phyloP scores from a whole-genome alignment of 2,888 invertebrate species.

The Pristionchus arcanus region DNA sequence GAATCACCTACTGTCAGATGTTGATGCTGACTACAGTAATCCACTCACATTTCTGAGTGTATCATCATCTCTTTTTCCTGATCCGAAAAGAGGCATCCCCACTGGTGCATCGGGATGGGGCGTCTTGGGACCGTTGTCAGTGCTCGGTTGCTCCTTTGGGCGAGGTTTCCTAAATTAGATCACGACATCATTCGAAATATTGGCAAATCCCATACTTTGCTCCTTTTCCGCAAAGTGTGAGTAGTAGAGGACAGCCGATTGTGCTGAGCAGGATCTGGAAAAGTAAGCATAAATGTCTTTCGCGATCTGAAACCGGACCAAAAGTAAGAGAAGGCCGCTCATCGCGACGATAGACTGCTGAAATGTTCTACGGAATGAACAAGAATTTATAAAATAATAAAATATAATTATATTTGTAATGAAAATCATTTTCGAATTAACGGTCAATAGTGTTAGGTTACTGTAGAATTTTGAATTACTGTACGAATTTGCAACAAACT shows the following conservation, averaged over 20 bases:
- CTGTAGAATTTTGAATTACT: background rate
- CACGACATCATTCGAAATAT: background rate
- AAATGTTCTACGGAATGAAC: background rate
- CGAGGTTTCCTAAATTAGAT: background rate
- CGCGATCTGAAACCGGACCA: background rate
- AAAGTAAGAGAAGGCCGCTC: background rate
- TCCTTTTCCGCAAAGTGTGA: background rate
- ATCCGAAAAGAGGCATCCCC: conserved; percentile 46
- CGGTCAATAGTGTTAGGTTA: background rate
- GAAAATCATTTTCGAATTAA: background rate
- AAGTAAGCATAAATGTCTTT: background rate
- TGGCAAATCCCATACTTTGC: background rate
- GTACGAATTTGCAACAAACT: background rate
- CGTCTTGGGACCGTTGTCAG: conserved; percentile 24
- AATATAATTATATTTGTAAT: background rate
- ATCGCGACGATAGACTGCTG: background rate
- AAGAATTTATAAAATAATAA: background rate
- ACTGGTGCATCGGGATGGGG: conserved; percentile 48
- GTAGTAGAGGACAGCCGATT: background rate
- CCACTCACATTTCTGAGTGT: conserved; percentile 47
- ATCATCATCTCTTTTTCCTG: conserved; percentile 47
- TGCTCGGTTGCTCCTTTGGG: conserved; percentile 16
- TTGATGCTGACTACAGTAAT: background rate
- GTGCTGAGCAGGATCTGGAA: background rate
- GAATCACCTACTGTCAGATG: background rate